Base-by-base conservation (phyloP, 1,140 invertebrate genomes). In the Epicauta chinensis region DNA sequence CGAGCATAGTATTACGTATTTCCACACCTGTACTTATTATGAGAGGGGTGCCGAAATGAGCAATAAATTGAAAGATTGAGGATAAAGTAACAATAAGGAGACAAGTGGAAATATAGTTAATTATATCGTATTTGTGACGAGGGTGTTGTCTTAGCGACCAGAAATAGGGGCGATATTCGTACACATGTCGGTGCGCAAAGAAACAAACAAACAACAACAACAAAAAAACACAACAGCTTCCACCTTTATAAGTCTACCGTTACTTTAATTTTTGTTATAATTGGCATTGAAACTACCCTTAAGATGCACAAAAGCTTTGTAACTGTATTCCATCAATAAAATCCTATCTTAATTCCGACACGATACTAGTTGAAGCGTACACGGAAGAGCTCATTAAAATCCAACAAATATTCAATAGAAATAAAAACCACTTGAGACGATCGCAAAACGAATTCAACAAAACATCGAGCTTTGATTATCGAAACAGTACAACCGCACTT, bases 141-240 rank as follows among this genome's bases (percentile, higher is more conserved):
- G 54, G 54, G 54, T 56, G 54, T 56, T 56, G 54, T 56, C 54
- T 56, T 56, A 56, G 54, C 48, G 48, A 56, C 54, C 54, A 44
- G 30, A 51, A 46, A 23, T 23, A 23, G 54, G 54, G 54, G 41
- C 7, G 23, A 23, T 23, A 23, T 1, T 23, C 23, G 23, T n/a
- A 23, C 23, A 47, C 45, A 37, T n/a, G n/a, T n/a, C n/a, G n/a
- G n/a, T n/a, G n/a, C n/a, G n/a, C n/a, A n/a, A n/a, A n/a, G n/a
- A n/a, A n/a, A n/a, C n/a, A n/a, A n/a, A n/a, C n/a, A n/a, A n/a
- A n/a, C n/a, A n/a, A n/a, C n/a, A n/a, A n/a, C n/a, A n/a, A n/a
- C 16, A 46, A 46, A 31, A 46, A 36, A 31, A 46, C 35, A 46
- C 43, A 14, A n/a, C 39, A 35, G 30, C 31, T 31, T 12, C 17